phyloP scores from a whole-genome alignment of 2,113 vertebrate genomes.

The Tympanuchus pallidicinctus region DNA sequence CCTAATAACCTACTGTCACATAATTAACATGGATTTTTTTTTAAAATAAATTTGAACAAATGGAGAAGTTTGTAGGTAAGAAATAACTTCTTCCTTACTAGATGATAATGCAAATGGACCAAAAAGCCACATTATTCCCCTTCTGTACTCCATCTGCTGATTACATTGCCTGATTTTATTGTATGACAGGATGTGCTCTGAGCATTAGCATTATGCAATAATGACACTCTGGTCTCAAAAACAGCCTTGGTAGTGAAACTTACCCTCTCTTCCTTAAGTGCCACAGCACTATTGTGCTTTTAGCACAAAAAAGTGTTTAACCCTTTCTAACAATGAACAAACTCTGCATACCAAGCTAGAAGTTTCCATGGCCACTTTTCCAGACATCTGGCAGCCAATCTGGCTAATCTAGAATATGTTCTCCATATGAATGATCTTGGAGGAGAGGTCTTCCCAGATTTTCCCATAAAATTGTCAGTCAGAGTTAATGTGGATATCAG shows the following conservation, averaged over 20 bases:
- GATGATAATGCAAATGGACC: not conserved
- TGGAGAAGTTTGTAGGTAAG: not conserved
- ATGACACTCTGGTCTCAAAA: fast-evolving
- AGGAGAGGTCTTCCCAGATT: not conserved
- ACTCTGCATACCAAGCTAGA: not conserved
- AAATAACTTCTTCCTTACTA: not conserved
- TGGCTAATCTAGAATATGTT: not conserved
- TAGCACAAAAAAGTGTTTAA: not conserved
- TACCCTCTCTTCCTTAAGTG: not conserved
- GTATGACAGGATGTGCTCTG: not conserved
- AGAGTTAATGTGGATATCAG: slow-evolving; percentile 44
- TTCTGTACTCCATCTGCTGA: not conserved
- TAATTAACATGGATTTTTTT: not conserved
- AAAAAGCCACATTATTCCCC: not conserved
- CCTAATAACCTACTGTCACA: not conserved
- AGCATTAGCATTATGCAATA: not conserved
- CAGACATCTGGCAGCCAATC: not conserved
- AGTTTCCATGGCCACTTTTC: not conserved
- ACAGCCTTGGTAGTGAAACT: not conserved
- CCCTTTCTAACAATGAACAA: not conserved
- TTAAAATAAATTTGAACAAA: not conserved
- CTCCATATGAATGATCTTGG: not conserved
- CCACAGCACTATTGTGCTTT: not conserved
- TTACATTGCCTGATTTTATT: not conserved
- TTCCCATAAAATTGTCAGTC: slow-evolving; percentile 30